Evolutionary conservation across 2,888 invertebrate species (phyloP).

Genomic region (Neoitamus cyanurus): DNA sequence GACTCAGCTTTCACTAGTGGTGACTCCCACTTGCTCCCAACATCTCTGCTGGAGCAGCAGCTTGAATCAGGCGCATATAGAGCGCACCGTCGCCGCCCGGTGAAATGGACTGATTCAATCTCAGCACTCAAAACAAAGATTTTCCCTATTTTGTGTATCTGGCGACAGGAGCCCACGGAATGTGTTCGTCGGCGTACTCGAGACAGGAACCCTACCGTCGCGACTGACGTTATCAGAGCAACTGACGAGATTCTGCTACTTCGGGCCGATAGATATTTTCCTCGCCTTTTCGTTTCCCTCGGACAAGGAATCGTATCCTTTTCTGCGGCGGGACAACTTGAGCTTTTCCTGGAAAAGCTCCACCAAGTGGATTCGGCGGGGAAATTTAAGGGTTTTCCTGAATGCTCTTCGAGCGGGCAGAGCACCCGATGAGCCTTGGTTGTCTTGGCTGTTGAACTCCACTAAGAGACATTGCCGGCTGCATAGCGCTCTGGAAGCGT

Average conservation of each 20-base stretch:
- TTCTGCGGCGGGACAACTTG: not conserved
- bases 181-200: not conserved
- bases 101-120: conserved; percentile 21
- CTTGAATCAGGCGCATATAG: not conserved
- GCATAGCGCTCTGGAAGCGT: not conserved
- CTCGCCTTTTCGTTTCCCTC: not conserved
- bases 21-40: conserved; percentile 9
- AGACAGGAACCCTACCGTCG: not conserved
- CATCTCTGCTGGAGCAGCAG: not conserved
- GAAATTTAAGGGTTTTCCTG: not conserved
- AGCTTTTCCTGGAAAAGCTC: conserved; percentile 16
- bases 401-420: not conserved
- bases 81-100: not conserved
- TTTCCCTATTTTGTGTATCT: not conserved
- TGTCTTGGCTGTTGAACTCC: not conserved
- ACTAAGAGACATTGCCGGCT: not conserved
- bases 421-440: not conserved
- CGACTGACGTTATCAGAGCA: conserved; percentile 41
- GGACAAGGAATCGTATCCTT: not conserved
- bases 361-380: not conserved
- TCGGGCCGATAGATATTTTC: not conserved
- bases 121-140: not conserved
- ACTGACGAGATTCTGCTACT: conserved; percentile 22
- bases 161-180: not conserved
- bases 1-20: not conserved